Conservation (phyloP, 92 coral and sea anemone species). For the Umimayanthus kanabou region DNA sequence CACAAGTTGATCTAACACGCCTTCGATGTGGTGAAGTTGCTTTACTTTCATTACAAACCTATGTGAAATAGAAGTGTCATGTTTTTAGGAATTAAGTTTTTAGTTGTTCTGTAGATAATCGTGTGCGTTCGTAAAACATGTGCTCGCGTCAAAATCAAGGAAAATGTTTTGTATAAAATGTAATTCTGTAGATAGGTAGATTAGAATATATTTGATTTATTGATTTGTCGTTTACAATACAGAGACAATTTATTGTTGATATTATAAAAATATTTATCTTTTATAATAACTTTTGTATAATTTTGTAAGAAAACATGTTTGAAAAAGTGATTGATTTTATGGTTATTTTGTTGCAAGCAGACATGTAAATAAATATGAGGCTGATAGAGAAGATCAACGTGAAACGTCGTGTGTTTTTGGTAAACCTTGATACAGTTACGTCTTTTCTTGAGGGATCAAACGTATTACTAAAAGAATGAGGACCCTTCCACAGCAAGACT, state of each 20-base stretch:
- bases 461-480: too few species aligned
- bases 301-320: too few species aligned
- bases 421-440: too few species aligned
- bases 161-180: background rate
- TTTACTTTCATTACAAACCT: background rate
- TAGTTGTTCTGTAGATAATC: background rate
- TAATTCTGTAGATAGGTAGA: constrained; percentile 23
- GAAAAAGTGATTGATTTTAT: background rate
- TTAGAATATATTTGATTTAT: constrained; percentile 28
- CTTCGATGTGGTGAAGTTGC: background rate
- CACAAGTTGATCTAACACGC: background rate
- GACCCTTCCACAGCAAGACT: too few species aligned
- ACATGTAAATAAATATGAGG: background rate
- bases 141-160: background rate
- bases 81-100: background rate
- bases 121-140: background rate
- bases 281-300: background rate
- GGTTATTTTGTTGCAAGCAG: background rate
- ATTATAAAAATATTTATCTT: constrained; percentile 23
- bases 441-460: too few species aligned
- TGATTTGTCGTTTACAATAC: background rate
- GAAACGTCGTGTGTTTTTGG: background rate
- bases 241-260: constrained; percentile 14
- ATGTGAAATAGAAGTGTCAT: background rate
- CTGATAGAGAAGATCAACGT: background rate